Evolutionary conservation across 2,888 invertebrate species (phyloP).

Genomic region (Agonopterix arenella): DNA sequence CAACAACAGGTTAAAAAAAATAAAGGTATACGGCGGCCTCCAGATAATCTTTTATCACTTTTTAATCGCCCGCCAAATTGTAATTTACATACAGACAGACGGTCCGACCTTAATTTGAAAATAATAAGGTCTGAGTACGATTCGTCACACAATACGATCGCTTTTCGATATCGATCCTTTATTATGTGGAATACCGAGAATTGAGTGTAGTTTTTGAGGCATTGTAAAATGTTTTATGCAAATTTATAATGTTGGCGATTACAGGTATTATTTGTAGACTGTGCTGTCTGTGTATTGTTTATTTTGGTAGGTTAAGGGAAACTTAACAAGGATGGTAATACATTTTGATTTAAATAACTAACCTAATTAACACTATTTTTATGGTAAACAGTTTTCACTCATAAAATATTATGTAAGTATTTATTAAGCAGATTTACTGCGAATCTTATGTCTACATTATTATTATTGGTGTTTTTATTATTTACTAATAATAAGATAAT

Average conservation of each 20-base stretch:
- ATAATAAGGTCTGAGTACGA: slow-evolving; percentile 64
- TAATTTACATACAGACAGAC: slow-evolving; percentile 49
- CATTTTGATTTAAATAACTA: no score
- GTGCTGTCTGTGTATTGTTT: background rate
- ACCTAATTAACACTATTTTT: no score
- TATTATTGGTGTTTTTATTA: no score
- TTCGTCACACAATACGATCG: slow-evolving; percentile 39
- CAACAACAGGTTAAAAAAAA: background rate
- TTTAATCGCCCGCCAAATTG: slow-evolving; percentile 39
- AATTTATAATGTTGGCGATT: no score
- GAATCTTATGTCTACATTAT: no score
- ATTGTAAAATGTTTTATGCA: no score
- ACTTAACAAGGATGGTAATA: no score
- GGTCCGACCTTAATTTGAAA: slow-evolving; percentile 65
- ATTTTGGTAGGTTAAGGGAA: no score
- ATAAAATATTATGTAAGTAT: no score
- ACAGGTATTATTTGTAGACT: slow-evolving; percentile 34
- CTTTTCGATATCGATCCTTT: slow-evolving; percentile 36
- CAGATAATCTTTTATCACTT: slow-evolving; percentile 26
- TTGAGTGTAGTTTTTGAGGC: slow-evolving; percentile 19
- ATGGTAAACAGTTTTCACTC: no score
- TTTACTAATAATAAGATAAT: no score
- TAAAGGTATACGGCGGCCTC: background rate
- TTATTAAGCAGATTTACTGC: no score
- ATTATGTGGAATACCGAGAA: slow-evolving; percentile 45